A percentile compares a stretch with the other conserved stretches of the same genome.
These are phyloP conservation scores for Drosophila murphyi DNA, from an alignment of 1,140 invertebrate species.

Conservation along the genomic window DNA sequence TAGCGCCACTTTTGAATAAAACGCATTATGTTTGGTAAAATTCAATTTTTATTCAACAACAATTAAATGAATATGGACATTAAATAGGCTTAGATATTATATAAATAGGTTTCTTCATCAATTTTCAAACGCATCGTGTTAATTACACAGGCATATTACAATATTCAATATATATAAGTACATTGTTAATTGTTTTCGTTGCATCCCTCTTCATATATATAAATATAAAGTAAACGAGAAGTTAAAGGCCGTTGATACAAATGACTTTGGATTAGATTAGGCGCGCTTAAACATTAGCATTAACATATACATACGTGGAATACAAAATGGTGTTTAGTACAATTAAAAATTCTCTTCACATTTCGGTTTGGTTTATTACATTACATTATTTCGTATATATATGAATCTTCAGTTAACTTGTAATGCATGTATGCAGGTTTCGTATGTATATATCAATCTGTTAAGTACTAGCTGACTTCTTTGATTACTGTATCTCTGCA, in stretches of 20 bases:
- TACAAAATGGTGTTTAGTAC: constrained; percentile 81
- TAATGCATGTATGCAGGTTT: constrained; percentile 27
- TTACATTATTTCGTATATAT: constrained; percentile 68
- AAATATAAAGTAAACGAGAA: constrained; percentile 76
- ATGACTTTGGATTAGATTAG: constrained; percentile 81
- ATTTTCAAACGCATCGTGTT: constrained; percentile 32
- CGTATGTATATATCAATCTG: constrained; percentile 40
- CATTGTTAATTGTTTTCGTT: constrained; percentile 80
- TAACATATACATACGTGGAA: constrained; percentile 71
- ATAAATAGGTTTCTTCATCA: constrained; percentile 69
- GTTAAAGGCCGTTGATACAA: constrained; percentile 80
- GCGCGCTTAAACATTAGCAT: constrained; percentile 75
- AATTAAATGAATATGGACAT: constrained; percentile 80
- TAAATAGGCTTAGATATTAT: constrained; percentile 79
- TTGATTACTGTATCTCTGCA: constrained; percentile 31
- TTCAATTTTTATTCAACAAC: constrained; percentile 80
- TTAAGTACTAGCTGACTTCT: constrained; percentile 67
- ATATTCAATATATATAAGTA: constrained; percentile 70
- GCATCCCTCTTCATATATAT: constrained; percentile 60
- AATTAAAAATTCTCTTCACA: constrained; percentile 83
- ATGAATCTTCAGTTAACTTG: constrained; percentile 40
- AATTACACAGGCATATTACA: constrained; percentile 55
- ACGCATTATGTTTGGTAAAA: constrained; percentile 53
- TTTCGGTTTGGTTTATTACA: constrained; percentile 81
- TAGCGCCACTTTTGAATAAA: not conserved